Evolutionary conservation across 35 echinoderm and acorn worm species (phyloP), one percentile per base, ranked within the genome.

Genomic region (Lytechinus variegatus): DNA sequence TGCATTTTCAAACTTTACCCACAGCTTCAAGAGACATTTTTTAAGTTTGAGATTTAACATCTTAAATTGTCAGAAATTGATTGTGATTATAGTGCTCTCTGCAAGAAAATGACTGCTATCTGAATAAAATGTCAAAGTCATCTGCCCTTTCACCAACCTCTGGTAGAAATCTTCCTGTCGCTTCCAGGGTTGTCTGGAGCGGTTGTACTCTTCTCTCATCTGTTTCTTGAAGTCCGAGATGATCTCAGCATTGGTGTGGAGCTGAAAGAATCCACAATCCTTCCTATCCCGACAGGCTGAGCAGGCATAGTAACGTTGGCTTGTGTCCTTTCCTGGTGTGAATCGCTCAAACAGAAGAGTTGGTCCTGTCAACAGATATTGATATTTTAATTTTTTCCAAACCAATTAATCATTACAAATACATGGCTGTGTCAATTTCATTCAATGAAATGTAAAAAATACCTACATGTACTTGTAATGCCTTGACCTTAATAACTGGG

Each of bases 301-400:
- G 92, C 98, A 99, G 29, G 97, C 98, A 93, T 96, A 99, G 88
- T 96, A 99, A 24, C 94, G 95, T 51, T 95, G 92, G 6, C 60
- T 56, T 8, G 52, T 53, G 9, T 72, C 91, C 54, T 94, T 52
- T 9, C 93, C 94, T 61, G 66, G 53, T 52, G 28, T 60, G 94
- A 61, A 97, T 61, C 95, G 96, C 95, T 99, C 98, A 96, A 99
- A 99, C 0, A 99, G 94, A 8, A 99, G 92, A 53, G 98, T 97
- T 56, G 98, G 98, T 89, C 98, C 98, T 99, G 87, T 57, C 16
- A 27, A 52, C 0, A 9, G 88, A 52, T 0, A 90, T 52, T 29
- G 8, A 10, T 44, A 44, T 44, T 44, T 44, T 1, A 44, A 44
- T 44, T 44, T 44, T 44, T 44, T 44, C 33, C 33, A 44, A 44